phyloP scores from a whole-genome alignment of 2,113 vertebrate genomes.

The Emberiza fucata region DNA sequence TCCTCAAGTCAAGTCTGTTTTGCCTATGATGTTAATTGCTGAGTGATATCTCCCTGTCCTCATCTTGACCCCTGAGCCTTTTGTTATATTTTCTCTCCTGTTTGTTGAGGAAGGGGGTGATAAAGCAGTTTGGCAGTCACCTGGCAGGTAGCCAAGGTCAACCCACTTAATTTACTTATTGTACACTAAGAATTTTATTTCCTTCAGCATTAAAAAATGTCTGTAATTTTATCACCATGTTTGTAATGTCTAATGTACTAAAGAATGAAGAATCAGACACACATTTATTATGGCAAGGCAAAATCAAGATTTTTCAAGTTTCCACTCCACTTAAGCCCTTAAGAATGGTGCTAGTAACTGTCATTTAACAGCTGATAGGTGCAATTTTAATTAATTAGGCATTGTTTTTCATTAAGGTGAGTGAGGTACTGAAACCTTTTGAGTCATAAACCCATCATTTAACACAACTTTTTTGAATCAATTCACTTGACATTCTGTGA shows the following conservation, averaged over 20 bases:
- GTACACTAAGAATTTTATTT: not conserved
- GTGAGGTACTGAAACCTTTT: not conserved
- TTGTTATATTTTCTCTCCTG: not conserved
- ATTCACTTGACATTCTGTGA: not conserved
- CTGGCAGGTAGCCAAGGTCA: not conserved
- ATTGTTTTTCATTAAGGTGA: conserved; percentile 12
- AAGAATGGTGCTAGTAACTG: not conserved
- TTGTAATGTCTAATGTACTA: not conserved
- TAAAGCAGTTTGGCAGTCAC: not conserved
- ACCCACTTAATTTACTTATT: not conserved
- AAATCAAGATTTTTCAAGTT: not conserved
- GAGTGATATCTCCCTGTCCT: not conserved
- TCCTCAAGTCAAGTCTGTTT: not conserved
- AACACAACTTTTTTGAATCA: not conserved
- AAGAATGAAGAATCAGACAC: not conserved
- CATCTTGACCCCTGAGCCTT: not conserved
- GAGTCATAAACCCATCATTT: conserved; percentile 1
- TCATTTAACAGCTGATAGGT: not conserved
- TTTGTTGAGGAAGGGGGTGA: not conserved
- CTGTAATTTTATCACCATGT: not conserved
- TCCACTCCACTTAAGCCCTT: not conserved
- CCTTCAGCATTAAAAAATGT: not conserved
- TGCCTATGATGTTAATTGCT: not conserved
- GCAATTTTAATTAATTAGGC: conserved; percentile 14
- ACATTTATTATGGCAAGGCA: not conserved